Evolutionary conservation across 2,888 invertebrate species (phyloP), one percentile per base, ranked within the genome.

Genomic region (Ophonus ardosiacus): DNA sequence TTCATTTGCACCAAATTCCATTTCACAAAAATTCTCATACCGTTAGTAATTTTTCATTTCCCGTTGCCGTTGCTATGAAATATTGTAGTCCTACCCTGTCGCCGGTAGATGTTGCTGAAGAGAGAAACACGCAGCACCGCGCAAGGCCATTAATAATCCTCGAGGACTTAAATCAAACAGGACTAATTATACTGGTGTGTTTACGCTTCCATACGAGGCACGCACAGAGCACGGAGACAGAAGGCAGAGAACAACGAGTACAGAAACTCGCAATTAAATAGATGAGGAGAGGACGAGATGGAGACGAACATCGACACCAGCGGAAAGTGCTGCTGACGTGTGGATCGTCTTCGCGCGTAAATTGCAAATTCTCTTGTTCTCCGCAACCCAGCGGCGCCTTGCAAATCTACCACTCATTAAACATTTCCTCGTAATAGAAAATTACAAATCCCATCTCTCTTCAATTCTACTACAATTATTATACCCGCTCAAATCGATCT

Each of bases 91-190:
- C 78, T 56, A 31, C 24, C 18, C 78, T 78, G 78, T 78, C 78
- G 57, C 78, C 78, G 78, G 57, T 31, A 78, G 78, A 56, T 8
- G 78, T 57, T 13, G 57, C 3, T 78, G 57, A 31, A 56, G 43
- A 13, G 59, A 78, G 78, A 78, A 31, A 6, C 43, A 43, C 43
- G 51, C 3, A 76, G 17, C 10, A 56, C n/a, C 15, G 38, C 68
- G 71, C 80, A 61, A 80, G 78, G 78, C 56, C 84, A 84, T 84
- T 84, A 84, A 84, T 84, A 84, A 84, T 84, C 78, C 78, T 61
- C 18, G 63, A 84, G 78, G 65, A 76, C 76, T 84, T 84, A 84
- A 84, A 84, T 84, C 84, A 84, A 84, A 84, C 61, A 84, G 65
- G 78, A 76, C 84, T 78, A 84, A 84, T 84, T 84, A 84, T 78